Evolutionary conservation across 2,113 vertebrate genomes (phyloP).

Genomic region (Rhinolophus ferrumequinum): DNA sequence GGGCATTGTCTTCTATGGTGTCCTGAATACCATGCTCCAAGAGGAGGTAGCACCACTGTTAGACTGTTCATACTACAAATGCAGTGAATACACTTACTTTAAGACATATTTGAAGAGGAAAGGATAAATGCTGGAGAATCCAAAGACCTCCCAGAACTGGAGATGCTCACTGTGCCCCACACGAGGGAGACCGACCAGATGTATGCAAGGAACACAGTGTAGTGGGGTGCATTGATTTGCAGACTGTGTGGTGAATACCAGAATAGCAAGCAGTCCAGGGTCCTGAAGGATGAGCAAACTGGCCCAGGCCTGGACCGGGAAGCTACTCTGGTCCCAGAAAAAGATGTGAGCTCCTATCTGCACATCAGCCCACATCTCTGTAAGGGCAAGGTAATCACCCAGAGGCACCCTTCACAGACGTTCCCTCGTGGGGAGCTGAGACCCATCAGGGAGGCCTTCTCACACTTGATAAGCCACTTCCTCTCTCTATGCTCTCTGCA

Average conservation of each 20-base stretch:
- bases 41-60: rapidly evolving
- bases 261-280: too few relatives aligned
- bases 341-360: not conserved
- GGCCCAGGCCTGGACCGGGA: not conserved
- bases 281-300: not conserved
- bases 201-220: not conserved
- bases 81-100: not conserved
- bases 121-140: not conserved
- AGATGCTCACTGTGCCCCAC: not conserved
- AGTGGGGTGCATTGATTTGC: not conserved
- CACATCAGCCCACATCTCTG: rapidly evolving
- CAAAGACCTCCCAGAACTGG: rapidly evolving
- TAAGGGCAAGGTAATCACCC: rapidly evolving
- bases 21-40: not conserved
- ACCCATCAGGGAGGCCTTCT: too few relatives aligned
- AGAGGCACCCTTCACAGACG: not conserved
- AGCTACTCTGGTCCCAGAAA: not conserved
- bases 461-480: rapidly evolving
- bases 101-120: not conserved
- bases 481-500: rapidly evolving
- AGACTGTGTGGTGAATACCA: not conserved
- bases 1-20: rapidly evolving
- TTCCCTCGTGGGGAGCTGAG: not conserved
- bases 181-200: not conserved
- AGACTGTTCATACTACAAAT: not conserved